Evolutionary conservation across 2,797 vertebrate genomes (phyloP).

Genomic region (Syngnathus acus): DNA sequence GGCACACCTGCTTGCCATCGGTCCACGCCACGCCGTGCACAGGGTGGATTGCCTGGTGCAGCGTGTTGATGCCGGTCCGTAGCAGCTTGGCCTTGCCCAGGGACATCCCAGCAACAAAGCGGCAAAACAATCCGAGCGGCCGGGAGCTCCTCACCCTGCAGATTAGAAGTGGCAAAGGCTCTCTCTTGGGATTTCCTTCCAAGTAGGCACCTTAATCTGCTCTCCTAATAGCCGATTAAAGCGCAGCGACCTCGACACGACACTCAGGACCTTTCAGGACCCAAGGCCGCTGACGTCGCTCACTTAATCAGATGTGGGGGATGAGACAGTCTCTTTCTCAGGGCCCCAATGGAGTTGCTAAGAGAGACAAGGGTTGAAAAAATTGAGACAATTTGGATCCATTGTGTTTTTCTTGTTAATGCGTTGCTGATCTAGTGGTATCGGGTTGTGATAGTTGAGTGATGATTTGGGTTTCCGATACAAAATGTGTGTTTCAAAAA

Average conservation of each 20-base stretch:
- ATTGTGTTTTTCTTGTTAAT: no score
- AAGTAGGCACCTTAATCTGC: slow-evolving; percentile 70
- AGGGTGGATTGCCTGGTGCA: slow-evolving; percentile 88
- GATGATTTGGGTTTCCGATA: no score
- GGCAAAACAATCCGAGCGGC: background rate
- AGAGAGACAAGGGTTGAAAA: background rate
- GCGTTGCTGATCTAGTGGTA: no score
- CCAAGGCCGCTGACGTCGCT: background rate
- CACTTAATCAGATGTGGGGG: background rate
- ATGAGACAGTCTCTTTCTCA: background rate
- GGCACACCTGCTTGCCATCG: slow-evolving; percentile 85
- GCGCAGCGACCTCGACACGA: slow-evolving; percentile 53
- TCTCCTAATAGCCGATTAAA: slow-evolving; percentile 66
- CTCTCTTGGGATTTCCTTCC: slow-evolving; percentile 55
- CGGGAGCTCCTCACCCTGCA: slow-evolving; percentile 26
- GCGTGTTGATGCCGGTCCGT: slow-evolving; percentile 84
- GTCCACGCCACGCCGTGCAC: slow-evolving; percentile 92
- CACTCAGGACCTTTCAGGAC: slow-evolving; percentile 8
- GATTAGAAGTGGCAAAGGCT: slow-evolving; percentile 67
- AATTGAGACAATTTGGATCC: no score
- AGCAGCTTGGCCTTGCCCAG: slow-evolving; percentile 88
- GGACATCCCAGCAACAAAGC: slow-evolving; percentile 73
- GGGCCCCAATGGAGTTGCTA: background rate
- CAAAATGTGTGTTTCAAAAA: no score
- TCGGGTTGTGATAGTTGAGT: no score